Conservation (phyloP, 2,797 vertebrate species). For the Trematomus bernacchii region DNA sequence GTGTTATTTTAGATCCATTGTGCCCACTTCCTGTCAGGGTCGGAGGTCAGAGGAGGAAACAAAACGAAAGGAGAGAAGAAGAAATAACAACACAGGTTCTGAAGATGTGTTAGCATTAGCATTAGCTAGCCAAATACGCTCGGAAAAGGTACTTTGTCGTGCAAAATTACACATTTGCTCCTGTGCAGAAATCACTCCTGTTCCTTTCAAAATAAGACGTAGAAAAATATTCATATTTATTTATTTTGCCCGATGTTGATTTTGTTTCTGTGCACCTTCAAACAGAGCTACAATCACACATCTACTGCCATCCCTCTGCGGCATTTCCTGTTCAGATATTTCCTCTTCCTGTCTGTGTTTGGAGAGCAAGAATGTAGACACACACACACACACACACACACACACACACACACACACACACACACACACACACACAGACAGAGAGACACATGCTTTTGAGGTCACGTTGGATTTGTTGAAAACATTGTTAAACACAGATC, state of each 20-base stretch:
- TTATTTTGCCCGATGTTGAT: no score
- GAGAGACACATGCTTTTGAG: neutral
- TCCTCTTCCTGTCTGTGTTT: constrained; percentile 88
- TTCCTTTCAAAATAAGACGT: no score
- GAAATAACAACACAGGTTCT: no score
- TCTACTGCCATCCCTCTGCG: constrained; percentile 80
- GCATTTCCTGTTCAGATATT: constrained; percentile 88
- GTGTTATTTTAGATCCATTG: constrained; percentile 73
- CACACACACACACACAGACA: neutral
- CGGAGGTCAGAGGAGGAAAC: constrained; percentile 57
- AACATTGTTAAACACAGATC: constrained; percentile 38
- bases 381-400: constrained; percentile 22
- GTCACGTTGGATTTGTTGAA: constrained; percentile 39
- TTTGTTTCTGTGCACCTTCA: no score
- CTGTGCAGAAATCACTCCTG: no score
- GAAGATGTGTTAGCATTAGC: no score
- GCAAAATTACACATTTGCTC: no score
- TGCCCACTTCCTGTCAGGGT: constrained; percentile 68
- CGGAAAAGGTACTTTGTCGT: no score
- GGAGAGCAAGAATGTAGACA: constrained; percentile 43
- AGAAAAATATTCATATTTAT: no score
- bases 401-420: constrained; percentile 21
- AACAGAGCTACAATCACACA: constrained; percentile 74
- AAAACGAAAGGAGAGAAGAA: constrained; percentile 19
- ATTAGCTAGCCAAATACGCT: no score